These are phyloP conservation scores for Harpagifer antarcticus DNA, from an alignment of 2,797 vertebrate species.

Conservation along the genomic window DNA sequence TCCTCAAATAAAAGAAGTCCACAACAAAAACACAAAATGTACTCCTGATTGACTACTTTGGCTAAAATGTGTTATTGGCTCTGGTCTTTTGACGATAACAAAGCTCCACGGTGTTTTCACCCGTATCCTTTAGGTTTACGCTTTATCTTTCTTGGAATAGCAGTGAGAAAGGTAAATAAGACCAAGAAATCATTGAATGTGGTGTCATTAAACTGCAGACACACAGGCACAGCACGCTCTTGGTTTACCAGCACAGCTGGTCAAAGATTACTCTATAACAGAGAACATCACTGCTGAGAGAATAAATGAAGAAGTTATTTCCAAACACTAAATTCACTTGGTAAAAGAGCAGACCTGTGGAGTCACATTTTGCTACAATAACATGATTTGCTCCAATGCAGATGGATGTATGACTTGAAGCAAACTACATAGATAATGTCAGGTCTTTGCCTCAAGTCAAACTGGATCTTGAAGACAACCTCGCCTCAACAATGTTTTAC, in stretches of 20 bases:
- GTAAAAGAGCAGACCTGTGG: conserved; percentile 8
- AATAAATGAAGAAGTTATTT: neutral
- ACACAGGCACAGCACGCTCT: neutral
- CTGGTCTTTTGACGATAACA: no score
- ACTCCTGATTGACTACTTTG: neutral
- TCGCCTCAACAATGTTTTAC: neutral
- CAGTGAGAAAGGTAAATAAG: neutral
- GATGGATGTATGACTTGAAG: conserved; percentile 2
- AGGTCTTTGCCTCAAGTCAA: neutral
- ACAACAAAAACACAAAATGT: neutral
- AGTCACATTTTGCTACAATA: conserved; percentile 12
- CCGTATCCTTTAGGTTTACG: neutral
- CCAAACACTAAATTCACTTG: neutral
- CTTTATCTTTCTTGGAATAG: neutral
- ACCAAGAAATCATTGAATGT: neutral
- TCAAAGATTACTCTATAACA: neutral
- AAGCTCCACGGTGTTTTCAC: neutral
- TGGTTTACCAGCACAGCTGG: neutral
- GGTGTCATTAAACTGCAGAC: neutral
- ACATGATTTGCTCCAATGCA: conserved; percentile 10
- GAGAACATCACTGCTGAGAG: neutral
- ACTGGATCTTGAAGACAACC: neutral
- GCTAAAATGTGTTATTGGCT: neutral
- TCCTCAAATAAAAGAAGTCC: neutral
- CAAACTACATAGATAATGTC: neutral